Evolutionary conservation across 2,113 vertebrate genomes (phyloP), one percentile per base, ranked within the genome.

Genomic region (Silurus meridionalis): DNA sequence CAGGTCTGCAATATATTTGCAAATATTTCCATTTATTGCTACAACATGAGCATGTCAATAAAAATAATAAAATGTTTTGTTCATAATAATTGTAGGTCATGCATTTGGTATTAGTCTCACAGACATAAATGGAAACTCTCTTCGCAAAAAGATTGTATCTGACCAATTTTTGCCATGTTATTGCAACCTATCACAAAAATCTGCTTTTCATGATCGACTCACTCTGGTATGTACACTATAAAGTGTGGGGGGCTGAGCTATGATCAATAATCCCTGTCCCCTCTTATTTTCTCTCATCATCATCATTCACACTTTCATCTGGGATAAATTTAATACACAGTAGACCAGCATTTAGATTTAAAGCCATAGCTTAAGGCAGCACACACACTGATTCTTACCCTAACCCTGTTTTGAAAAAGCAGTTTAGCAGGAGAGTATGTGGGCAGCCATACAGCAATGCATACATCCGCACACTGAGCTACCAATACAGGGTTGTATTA

Each of bases 301-400:
- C 88, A 90, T 85, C n/a, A 91, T 86, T 92, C 85, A 88, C 84
- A 88, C 84, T 37, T 55, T 89, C 87, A 89, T 91, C 88, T 88
- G 79, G 88, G 91, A 94, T 94, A 92, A 92, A 93, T 93, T 84
- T 93, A 90, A 91, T 90, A 92, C 83, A 82, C 83, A 92, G 78
- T 85, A 85, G 87, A 91, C 90, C 91, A 86, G 90, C 74, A 80
- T 4, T 61, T 87, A 92, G 88, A 93, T 92, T 90, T 93, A 90
- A 87, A 89, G 85, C 89, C 89, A 87, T 78, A 15, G 10, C 57
- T 48, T 74, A 61, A 50, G 60, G 78, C 74, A 85, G 69, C 85
- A 72, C 55, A 86, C 46, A 50, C 69, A 57, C n/a, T 52, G 14
- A 28, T 80, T 60, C 63, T 53, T 6, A 74, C 57, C 48, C n/a